Base-by-base conservation (phyloP, 2,888 invertebrate species). In the Altica lythri region DNA sequence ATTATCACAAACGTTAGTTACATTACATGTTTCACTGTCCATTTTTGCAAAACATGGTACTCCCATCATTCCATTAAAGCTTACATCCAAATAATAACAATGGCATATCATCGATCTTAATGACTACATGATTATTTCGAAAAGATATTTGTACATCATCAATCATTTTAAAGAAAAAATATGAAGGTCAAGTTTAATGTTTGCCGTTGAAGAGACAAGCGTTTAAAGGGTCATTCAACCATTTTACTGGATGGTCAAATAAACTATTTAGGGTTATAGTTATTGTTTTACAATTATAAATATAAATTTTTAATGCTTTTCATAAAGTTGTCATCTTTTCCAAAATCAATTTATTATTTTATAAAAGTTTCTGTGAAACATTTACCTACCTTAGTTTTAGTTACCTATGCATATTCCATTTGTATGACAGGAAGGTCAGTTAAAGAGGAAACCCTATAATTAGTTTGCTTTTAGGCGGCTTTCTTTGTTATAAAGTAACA, bases 41-140 rank as follows among this genome's bases (percentile, higher is more conserved):
- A 13, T 40, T 40, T 49, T 49, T 32, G 48, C 48, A 49, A 49
- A 37, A 49, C 48, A 49, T 49, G 30, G 12, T 49, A 49, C 48
- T 49, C 16, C 27, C 35, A 46, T 16, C 22, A 17, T 40, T 14
- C 48, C 40, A 40, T 49, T 49, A 49, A 40, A 40, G 48, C 40
- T 13, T 32, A 12, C 48, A 49, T 49, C 48, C 45, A 67, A 69
- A 67, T 68, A 71, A 69, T 70, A 69, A 69, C 63, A 63, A 65
- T 64, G 60, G 63, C 64, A 47, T 68, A 69, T 70, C 72, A 73
- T 72, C 71, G 68, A 71, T 72, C 72, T 71, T 68, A 68, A 68
- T 72, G 68, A 67, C 68, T 68, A 68, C 67, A 67, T 69, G 71
- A 73, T 73, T 72, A 73, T 70, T 71, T 72, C 71, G 68, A 67